A percentile compares a stretch with the other conserved stretches of the same genome.
phyloP scores from a whole-genome alignment of 2,797 vertebrate genomes.

The Poeciliopsis gracilis region DNA sequence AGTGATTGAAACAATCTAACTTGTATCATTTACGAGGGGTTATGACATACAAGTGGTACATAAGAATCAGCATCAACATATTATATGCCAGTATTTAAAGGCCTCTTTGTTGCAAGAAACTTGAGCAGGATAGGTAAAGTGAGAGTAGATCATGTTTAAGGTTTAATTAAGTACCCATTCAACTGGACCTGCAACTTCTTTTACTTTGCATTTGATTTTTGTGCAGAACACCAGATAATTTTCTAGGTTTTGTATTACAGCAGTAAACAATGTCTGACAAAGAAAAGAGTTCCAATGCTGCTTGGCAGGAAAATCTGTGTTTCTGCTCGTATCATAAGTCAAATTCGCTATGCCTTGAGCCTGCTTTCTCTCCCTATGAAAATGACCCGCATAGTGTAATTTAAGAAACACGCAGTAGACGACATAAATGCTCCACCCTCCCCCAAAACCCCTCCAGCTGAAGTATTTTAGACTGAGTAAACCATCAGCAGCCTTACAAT shows the following conservation, averaged over 20 bases:
- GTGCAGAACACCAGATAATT: constrained; percentile 22
- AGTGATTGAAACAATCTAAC: not conserved
- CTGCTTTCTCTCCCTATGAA: constrained; percentile 75
- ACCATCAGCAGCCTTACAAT: constrained; percentile 30
- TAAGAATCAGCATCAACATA: not conserved
- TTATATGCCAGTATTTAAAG: not conserved
- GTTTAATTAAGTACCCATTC: not conserved
- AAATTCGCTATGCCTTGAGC: constrained; percentile 86
- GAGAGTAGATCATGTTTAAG: not conserved
- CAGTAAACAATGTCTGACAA: constrained; percentile 54
- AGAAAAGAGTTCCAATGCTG: constrained; percentile 55
- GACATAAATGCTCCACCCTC: constrained; percentile 82
- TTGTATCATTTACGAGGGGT: not conserved
- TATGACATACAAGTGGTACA: not conserved
- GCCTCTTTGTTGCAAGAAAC: not conserved
- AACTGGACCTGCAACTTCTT: not conserved
- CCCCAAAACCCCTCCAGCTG: constrained; percentile 78
- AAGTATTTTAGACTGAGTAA: constrained; percentile 48
- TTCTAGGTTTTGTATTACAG: constrained; percentile 32
- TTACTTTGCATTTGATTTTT: constrained; percentile 21
- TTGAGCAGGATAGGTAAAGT: not conserved
- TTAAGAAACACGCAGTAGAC: constrained; percentile 85
- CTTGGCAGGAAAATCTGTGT: constrained; percentile 69
- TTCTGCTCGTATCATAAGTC: constrained; percentile 86
- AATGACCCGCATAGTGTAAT: constrained; percentile 86